These are phyloP conservation scores for Octodonta nipae DNA, from an alignment of 2,888 invertebrate species.

Conservation along the genomic window DNA sequence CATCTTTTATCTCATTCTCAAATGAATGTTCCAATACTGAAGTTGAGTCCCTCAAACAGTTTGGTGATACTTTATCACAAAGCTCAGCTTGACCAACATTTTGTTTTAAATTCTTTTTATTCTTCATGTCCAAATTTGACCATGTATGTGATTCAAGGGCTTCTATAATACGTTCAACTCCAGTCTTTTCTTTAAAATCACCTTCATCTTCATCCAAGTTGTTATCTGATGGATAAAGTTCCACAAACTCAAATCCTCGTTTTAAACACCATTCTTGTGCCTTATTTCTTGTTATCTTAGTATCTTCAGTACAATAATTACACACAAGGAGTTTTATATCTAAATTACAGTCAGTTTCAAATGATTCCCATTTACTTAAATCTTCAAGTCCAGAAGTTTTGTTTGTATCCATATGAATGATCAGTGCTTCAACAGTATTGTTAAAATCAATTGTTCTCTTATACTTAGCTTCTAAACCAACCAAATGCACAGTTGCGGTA, in stretches of 20 bases:
- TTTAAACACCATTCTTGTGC: slow-evolving; percentile 53
- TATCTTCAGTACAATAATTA: slow-evolving; percentile 37
- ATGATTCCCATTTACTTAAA: slow-evolving; percentile 26
- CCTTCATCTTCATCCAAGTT: slow-evolving; percentile 32
- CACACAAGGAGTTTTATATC: slow-evolving; percentile 48
- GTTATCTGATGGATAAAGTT: slow-evolving; percentile 39
- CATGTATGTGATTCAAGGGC: slow-evolving; percentile 59
- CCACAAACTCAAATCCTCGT: slow-evolving; percentile 55
- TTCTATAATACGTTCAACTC: slow-evolving; percentile 52
- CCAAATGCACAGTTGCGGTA: slow-evolving; percentile 45
- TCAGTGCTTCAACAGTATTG: slow-evolving; percentile 44
- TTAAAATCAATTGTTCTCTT: slow-evolving; percentile 37
- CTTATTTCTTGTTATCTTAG: slow-evolving; percentile 30
- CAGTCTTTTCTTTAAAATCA: slow-evolving; percentile 47
- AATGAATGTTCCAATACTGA: slow-evolving; percentile 3
- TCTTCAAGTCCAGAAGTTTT: slow-evolving; percentile 36
- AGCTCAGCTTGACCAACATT: slow-evolving; percentile 6
- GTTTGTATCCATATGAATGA: slow-evolving; percentile 48
- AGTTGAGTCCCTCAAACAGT: slow-evolving; percentile 3
- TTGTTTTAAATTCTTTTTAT: slow-evolving; percentile 11
- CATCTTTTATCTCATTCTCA: slow-evolving; percentile 23
- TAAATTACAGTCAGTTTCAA: slow-evolving; percentile 27
- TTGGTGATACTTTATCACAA: background rate
- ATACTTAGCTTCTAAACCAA: slow-evolving; percentile 38
- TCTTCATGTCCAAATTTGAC: slow-evolving; percentile 55